Conservation (phyloP, 2,113 vertebrate genomes). For the Orientallactaga bullata region DNA sequence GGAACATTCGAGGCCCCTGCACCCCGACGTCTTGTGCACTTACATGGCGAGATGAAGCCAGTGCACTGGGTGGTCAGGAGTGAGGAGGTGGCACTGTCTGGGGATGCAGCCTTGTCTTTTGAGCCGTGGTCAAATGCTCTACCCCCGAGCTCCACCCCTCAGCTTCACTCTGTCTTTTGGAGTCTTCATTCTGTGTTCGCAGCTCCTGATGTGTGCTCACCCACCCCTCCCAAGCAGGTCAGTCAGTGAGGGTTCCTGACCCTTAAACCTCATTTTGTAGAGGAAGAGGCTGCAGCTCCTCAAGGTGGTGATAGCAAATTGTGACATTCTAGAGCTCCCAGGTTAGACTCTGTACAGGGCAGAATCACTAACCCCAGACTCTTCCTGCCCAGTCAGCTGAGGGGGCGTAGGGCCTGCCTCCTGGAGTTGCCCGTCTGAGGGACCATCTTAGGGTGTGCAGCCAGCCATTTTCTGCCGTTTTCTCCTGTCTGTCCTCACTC, state of each 20-base stretch:
- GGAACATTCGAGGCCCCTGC: background rate
- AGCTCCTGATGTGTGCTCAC: background rate
- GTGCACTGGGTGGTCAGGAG: background rate
- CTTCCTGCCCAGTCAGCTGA: background rate
- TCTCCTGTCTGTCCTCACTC: background rate
- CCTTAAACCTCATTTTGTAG: background rate
- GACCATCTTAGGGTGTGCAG: background rate
- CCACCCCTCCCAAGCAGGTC: background rate
- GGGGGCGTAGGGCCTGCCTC: background rate
- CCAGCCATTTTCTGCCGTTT: background rate
- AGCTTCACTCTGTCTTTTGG: too few species aligned
- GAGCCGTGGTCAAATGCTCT: too few species aligned
- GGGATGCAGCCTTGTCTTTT: background rate
- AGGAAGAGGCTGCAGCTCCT: background rate
- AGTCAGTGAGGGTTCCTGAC: background rate
- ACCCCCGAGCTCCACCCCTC: too few species aligned
- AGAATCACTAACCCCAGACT: background rate
- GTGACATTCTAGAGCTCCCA: background rate
- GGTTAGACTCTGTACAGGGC: background rate
- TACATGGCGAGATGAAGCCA: background rate
- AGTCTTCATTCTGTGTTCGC: background rate
- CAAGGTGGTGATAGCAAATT: background rate
- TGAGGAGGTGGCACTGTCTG: background rate
- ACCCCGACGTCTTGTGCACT: background rate
- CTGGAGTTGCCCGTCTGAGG: background rate